These are phyloP conservation scores for Andrena bucephala DNA, from an alignment of 2,888 invertebrate genomes.

Conservation along the genomic window DNA sequence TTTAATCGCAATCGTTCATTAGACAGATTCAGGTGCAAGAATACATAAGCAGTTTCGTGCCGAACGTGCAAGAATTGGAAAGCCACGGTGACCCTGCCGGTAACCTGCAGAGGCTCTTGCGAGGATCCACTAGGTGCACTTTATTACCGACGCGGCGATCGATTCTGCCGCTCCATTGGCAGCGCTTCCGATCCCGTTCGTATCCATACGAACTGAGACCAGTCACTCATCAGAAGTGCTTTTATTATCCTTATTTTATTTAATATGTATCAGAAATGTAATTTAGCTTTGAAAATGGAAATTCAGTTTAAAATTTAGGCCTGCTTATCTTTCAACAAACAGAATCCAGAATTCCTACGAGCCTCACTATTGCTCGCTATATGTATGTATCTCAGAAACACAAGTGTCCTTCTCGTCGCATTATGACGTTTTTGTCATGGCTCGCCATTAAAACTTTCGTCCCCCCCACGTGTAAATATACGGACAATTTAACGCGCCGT, in stretches of 20 bases:
- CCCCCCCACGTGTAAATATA: no score
- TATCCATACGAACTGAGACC: not conserved
- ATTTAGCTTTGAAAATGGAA: not conserved
- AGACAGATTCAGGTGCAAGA: not conserved
- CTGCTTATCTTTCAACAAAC: not conserved
- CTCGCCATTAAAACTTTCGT: no score
- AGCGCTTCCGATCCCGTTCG: conserved; percentile 35
- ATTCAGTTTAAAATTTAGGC: not conserved
- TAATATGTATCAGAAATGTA: not conserved
- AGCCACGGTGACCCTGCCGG: conserved; percentile 73
- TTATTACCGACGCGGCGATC: conserved; percentile 81
- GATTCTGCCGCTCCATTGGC: conserved; percentile 69
- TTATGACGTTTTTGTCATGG: no score
- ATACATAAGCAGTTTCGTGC: not conserved
- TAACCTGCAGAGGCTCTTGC: conserved; percentile 72
- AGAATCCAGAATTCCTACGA: not conserved
- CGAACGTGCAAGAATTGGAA: conserved; percentile 37
- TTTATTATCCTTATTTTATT: not conserved
- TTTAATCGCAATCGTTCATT: not conserved
- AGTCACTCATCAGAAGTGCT: not conserved
- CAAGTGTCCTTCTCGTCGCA: no score
- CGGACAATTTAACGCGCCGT: no score
- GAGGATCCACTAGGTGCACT: conserved; percentile 68
- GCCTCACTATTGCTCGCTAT: no score
- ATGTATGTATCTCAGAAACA: no score